phyloP scores from a whole-genome alignment of 2,113 vertebrate genomes.

The Gallinago paraguaiae region DNA sequence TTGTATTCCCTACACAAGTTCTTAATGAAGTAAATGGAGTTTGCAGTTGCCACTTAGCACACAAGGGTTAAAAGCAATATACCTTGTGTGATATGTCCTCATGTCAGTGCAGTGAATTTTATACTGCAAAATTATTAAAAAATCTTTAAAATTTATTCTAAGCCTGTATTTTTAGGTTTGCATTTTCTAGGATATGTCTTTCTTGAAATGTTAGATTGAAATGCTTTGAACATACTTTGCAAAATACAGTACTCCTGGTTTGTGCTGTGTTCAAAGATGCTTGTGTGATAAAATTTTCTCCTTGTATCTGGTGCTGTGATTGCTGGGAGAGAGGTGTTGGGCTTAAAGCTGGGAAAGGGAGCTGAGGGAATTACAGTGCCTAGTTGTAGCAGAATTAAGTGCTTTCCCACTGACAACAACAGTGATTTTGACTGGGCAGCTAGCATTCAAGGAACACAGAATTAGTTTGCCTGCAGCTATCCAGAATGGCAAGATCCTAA shows the following conservation, averaged over 20 bases:
- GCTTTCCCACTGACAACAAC: background rate
- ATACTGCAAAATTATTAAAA: background rate
- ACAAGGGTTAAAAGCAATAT: background rate
- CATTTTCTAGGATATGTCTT: background rate
- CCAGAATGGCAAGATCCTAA: background rate
- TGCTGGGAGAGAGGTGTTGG: background rate
- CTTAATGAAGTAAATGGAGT: background rate
- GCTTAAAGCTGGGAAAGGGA: background rate
- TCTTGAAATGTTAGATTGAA: background rate
- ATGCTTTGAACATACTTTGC: background rate
- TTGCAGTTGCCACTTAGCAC: background rate
- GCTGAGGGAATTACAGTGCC: background rate
- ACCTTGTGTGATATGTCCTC: background rate
- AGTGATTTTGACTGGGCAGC: background rate
- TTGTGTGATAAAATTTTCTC: background rate
- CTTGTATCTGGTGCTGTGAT: background rate
- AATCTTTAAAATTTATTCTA: background rate
- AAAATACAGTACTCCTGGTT: background rate
- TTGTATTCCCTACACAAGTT: background rate
- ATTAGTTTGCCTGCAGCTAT: background rate
- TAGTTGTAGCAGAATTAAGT: background rate
- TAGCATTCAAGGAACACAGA: background rate
- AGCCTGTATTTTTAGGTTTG: background rate
- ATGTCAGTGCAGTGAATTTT: background rate
- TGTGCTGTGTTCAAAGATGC: background rate